Evolutionary conservation across 2,888 invertebrate species (phyloP), one percentile per base, ranked within the genome.

Genomic region (Rhagonycha fulva): DNA sequence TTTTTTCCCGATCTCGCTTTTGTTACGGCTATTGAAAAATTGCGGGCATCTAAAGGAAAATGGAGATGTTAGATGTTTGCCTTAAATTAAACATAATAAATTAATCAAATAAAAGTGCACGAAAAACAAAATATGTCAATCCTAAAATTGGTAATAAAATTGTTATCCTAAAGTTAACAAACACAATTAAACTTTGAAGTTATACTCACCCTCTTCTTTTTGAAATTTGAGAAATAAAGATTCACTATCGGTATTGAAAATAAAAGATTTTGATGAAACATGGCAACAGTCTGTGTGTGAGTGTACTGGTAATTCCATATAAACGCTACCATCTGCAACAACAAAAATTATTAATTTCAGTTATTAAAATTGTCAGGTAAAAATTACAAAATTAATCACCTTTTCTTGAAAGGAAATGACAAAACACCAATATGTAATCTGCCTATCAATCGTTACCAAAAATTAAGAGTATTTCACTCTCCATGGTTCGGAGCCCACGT

Each of bases 1-100:
- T 92, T 92, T 84, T 92, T 92, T 68, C 93, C 94, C 82, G 92
- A 92, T 87, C 93, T 94, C 72, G 93, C 91, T 87, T 94, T 94
- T 77, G 91, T 90, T 85, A 96, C 91, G 84, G 93, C 91, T 84
- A 93, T 90, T 87, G 94, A 93, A 88, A 95, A 95, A 84, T 90
- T 90, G 87, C 93, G 92, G 85, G 93, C 92, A 87, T 94, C 95
- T 91, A 86, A 67, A 74, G 62, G 23, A 68, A 74, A 68, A 74
- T 61, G 30, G 61, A 70, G 28, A 67, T 63, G 30, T 70, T 72
- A 72, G 67, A 63, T 67, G 69, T 75, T 72, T 72, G 26, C 62
- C 63, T 69, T 72, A 14, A 72, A 72, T 72, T 68, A 70, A 69
- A 70, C 60, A 68, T 12, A 14, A 10, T 28, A 68, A 68, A 14